Percentiles rank a stretch among this genome's conserved stretches.
These are phyloP conservation scores for Calosoma granatense DNA, from an alignment of 1,140 invertebrate species.

Conservation along the genomic window DNA sequence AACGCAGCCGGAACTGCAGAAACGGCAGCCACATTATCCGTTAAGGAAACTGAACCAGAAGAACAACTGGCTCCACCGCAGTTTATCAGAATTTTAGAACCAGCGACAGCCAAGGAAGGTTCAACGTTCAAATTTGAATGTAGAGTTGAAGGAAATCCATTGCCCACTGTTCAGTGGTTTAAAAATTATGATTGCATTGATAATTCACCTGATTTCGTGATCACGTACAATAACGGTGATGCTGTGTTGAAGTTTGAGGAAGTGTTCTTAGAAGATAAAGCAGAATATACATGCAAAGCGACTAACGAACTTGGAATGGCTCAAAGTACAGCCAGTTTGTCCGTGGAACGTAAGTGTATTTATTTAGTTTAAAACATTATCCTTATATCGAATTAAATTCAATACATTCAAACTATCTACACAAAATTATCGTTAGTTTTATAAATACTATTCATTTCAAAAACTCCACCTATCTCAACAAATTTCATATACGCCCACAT, in stretches of 20 bases:
- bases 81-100: constrained; percentile 52
- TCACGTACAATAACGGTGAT: constrained; percentile 54
- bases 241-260: constrained; percentile 51
- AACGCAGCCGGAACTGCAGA: constrained; percentile 60
- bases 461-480: not conserved
- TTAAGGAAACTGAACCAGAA: constrained; percentile 60
- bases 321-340: constrained; percentile 43
- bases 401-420: not conserved
- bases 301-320: constrained; percentile 55
- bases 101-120: constrained; percentile 54
- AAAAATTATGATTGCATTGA: constrained; percentile 65
- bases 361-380: constrained; percentile 12
- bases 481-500: not conserved
- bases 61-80: constrained; percentile 52
- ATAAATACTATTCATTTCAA: too few species aligned
- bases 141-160: constrained; percentile 58
- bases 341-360: constrained; percentile 40
- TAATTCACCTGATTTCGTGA: constrained; percentile 58
- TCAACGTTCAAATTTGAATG: constrained; percentile 56
- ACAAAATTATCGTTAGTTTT: too few species aligned
- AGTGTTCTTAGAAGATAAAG: constrained; percentile 47
- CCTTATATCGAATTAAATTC: constrained; percentile 9
- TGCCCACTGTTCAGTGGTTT: constrained; percentile 71
- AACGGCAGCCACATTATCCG: constrained; percentile 60
- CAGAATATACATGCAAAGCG: constrained; percentile 55